Evolutionary conservation across 2,113 vertebrate genomes (phyloP), one percentile per base, ranked within the genome.

Genomic region (Brachirus orientalis): DNA sequence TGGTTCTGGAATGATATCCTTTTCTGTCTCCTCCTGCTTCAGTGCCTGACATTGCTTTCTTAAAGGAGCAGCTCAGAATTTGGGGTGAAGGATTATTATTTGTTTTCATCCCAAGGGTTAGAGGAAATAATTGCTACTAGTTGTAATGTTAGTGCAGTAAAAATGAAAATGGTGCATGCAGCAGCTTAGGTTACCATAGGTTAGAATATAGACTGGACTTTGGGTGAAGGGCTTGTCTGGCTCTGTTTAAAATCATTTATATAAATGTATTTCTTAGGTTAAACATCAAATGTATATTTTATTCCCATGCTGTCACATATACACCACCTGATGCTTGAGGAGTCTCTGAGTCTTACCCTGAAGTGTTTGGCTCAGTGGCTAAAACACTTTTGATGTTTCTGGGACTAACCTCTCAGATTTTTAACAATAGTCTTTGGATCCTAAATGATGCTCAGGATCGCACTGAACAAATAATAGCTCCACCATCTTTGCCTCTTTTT

Each of bases 1-100:
- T 99, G 98, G 98, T 97, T 99, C 92, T 99, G 97, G 98, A 98
- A 96, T 73, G 96, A 99, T 99, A 99, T 99, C 98, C 96, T 99
- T 98, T 95, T 51, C 18, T 4, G 18, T 22, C 3, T 16, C 1
- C 11, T 18, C 8, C 8, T 12, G 12, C 10, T 37, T 36, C 3
- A 2, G 0, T 3, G 18, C 8, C n/a, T 9, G 10, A 13, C 7
- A 13, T 19, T 17, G 4, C 37, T 44, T 62, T 14, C 4, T 33
- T 8, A 8, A 16, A 37, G 12, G 7, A 18, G 44, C 0, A 12
- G 17, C 46, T 37, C 50, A 13, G 33, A 3, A 10, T 41, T 10
- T 33, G 10, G 16, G 46, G 28, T 28, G 28, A 7, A 54, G 19
- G 19, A 20, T 5, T 19, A 12, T 50, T 13, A 13, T 48, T 22